These are phyloP conservation scores for Hippopotamus amphibius DNA, from an alignment of 2,113 vertebrate genomes.

Conservation along the genomic window DNA sequence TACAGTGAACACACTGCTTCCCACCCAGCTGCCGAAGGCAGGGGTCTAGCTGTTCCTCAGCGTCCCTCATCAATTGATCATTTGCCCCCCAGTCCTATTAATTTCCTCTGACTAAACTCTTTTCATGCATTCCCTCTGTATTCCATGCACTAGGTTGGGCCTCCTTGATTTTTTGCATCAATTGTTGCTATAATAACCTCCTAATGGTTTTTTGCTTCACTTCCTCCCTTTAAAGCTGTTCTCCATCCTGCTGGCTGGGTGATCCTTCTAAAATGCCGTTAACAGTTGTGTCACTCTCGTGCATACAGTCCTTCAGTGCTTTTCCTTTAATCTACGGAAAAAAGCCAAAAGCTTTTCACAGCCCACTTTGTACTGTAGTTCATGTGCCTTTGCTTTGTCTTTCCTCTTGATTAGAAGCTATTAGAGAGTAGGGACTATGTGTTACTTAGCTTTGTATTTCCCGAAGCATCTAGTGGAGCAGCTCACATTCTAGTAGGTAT, in stretches of 20 bases:
- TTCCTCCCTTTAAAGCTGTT: not conserved
- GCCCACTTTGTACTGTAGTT: not conserved
- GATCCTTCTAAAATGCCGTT: not conserved
- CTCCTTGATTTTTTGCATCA: not conserved
- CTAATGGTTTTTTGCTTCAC: not conserved
- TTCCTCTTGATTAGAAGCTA: not conserved
- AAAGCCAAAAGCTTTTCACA: not conserved
- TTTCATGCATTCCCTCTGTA: not conserved
- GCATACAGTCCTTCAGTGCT: not conserved
- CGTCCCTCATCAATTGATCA: not conserved
- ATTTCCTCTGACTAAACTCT: not conserved
- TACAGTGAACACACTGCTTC: fast-evolving
- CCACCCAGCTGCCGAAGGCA: not conserved
- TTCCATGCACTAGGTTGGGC: not conserved
- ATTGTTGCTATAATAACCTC: not conserved
- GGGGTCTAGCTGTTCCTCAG: not conserved
- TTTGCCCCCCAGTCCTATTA: not conserved
- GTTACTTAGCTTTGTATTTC: not conserved
- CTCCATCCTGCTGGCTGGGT: not conserved
- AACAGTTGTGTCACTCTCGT: not conserved
- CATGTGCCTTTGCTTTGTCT: not conserved
- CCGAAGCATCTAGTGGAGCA: not conserved
- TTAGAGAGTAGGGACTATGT: not conserved
- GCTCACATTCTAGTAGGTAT: not conserved
- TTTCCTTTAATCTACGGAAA: not conserved